Conservation (phyloP, 1,140 invertebrate species). For the Drosophila ohnishii region DNA sequence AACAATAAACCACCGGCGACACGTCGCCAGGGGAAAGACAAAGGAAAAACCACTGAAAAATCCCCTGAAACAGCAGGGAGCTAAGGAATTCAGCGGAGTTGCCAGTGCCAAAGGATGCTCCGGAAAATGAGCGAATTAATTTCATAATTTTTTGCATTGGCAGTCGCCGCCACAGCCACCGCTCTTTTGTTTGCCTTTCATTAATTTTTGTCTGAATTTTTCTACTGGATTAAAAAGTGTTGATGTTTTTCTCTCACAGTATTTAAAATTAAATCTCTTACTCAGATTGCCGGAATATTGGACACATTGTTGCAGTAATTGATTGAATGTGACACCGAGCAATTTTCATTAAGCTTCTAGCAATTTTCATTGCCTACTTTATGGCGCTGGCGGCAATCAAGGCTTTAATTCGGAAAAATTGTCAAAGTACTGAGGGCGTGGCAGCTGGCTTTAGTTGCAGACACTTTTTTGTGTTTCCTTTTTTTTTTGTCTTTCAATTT, state of each 20-base stretch:
- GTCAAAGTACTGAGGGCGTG: constrained; percentile 41
- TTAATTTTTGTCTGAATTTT: constrained; percentile 29
- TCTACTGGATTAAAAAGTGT: background rate
- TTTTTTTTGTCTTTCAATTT: background rate
- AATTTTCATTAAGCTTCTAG: constrained; percentile 20
- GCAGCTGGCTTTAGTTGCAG: constrained; percentile 45
- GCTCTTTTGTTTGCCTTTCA: constrained; percentile 39
- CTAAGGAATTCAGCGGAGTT: constrained; percentile 27
- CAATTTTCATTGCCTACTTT: constrained; percentile 57
- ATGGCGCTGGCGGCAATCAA: constrained; percentile 2
- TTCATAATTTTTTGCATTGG: constrained; percentile 37
- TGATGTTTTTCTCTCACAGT: background rate
- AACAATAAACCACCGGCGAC: constrained; percentile 38
- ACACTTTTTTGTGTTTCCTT: background rate
- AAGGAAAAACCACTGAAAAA: constrained; percentile 28
- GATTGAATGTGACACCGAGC: constrained; percentile 33
- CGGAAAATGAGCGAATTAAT: constrained; percentile 37
- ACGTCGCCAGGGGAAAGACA: constrained; percentile 33
- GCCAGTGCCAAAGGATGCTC: constrained; percentile 6
- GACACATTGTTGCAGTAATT: constrained; percentile 21
- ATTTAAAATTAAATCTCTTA: constrained; percentile 18
- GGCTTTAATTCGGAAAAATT: constrained; percentile 26
- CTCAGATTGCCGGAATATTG: background rate
- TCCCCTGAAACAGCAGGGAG: constrained; percentile 17
- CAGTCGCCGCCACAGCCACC: background rate